Percentiles rank a stretch among this genome's conserved stretches.
Conservation (phyloP, 2,888 invertebrate species). For the Drosophila anomelani region DNA sequence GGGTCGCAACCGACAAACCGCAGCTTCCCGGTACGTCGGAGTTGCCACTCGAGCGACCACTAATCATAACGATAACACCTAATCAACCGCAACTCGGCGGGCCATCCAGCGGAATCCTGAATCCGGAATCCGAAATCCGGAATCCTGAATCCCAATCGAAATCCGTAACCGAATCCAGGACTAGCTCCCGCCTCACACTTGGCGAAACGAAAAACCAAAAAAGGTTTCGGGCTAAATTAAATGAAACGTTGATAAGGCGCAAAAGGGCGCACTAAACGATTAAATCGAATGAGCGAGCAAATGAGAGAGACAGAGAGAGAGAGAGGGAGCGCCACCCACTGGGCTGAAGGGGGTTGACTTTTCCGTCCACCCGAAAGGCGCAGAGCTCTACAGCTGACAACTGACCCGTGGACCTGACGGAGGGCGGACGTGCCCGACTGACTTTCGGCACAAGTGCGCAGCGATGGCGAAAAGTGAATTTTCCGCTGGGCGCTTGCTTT, state of each 20-base stretch:
- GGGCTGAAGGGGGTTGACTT: slow-evolving; percentile 11
- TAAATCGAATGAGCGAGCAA: slow-evolving; percentile 78
- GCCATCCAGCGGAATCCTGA: slow-evolving; percentile 18
- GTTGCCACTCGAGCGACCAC: slow-evolving; percentile 64
- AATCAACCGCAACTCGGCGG: slow-evolving; percentile 69
- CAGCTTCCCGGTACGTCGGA: slow-evolving; percentile 31
- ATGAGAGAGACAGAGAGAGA: slow-evolving; percentile 63
- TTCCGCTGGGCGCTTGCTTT: slow-evolving; percentile 65
- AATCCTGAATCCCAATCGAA: slow-evolving; percentile 43
- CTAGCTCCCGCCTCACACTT: slow-evolving; percentile 5
- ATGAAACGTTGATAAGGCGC: slow-evolving; percentile 81
- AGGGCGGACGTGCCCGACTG: slow-evolving; percentile 77
- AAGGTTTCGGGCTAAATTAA: slow-evolving; percentile 71
- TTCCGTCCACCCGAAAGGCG: slow-evolving; percentile 16
- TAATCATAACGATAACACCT: slow-evolving; percentile 80
- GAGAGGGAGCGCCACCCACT: slow-evolving; percentile 11
- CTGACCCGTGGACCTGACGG: slow-evolving; percentile 36
- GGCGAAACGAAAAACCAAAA: slow-evolving; percentile 32
- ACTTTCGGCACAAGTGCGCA: slow-evolving; percentile 81
- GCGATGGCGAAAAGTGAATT: slow-evolving; percentile 81
- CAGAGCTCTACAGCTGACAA: slow-evolving; percentile 31
- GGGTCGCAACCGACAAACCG: slow-evolving; percentile 31
- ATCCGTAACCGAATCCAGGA: slow-evolving; percentile 63
- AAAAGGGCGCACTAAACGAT: slow-evolving; percentile 80
- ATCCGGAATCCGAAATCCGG: slow-evolving; percentile 39